Conservation (phyloP, 2,113 vertebrate genomes). For the Eulemur macaco region DNA sequence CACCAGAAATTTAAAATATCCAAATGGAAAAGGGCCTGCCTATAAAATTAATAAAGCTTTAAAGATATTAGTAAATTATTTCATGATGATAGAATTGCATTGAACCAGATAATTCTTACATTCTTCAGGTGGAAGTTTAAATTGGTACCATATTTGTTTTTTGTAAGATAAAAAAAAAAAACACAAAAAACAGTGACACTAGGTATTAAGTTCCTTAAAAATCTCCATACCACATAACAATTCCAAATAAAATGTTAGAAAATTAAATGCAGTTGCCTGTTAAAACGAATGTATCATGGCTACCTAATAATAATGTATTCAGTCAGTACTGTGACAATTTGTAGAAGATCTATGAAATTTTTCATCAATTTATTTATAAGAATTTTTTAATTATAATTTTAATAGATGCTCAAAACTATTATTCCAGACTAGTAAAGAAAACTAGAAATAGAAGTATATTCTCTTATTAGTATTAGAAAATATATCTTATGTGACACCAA, state of each 20-base stretch:
- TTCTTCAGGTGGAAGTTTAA: background rate
- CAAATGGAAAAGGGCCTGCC: background rate
- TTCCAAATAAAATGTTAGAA: background rate
- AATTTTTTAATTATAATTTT: background rate
- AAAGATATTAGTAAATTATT: background rate
- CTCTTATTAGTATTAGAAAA: background rate
- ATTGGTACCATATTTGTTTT: background rate
- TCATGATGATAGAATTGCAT: background rate
- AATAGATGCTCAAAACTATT: background rate
- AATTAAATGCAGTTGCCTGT: background rate
- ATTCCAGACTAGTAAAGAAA: background rate
- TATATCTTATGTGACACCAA: background rate
- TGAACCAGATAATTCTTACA: background rate
- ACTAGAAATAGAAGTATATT: background rate
- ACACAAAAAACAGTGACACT: background rate
- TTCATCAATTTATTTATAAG: background rate
- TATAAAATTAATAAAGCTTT: background rate
- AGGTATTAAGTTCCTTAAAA: background rate
- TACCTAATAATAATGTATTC: background rate
- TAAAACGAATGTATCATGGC: background rate
- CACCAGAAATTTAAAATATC: background rate
- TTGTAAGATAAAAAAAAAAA: background rate
- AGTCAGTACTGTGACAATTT: background rate
- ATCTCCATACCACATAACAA: background rate
- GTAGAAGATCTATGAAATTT: background rate